Conservation (phyloP, 2,888 invertebrate genomes). For the Cinara cedri region DNA sequence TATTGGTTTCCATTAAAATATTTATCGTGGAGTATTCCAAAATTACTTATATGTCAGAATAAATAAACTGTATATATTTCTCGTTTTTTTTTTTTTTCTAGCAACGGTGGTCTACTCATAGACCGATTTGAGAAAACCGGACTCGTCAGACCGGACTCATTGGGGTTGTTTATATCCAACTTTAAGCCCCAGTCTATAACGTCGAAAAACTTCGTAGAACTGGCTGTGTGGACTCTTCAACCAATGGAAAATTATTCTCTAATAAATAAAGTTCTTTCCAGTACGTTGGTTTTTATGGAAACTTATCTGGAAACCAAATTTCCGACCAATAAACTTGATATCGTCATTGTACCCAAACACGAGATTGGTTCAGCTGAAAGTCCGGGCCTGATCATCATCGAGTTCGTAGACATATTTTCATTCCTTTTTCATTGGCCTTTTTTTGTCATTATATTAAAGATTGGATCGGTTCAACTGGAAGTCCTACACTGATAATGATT, state of each 20-base stretch:
- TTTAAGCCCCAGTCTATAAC: not conserved
- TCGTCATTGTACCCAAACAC: constrained; percentile 19
- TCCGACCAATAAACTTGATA: constrained; percentile 41
- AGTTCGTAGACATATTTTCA: constrained; percentile 19
- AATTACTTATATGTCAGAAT: too few species aligned
- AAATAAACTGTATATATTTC: too few species aligned
- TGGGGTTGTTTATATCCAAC: constrained; percentile 44
- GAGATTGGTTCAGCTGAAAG: constrained; percentile 10
- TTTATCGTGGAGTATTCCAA: too few species aligned
- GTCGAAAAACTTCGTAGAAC: not conserved
- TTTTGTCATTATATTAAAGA: too few species aligned
- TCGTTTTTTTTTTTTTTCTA: not conserved
- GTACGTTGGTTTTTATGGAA: constrained; percentile 30
- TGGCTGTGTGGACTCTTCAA: constrained; percentile 27
- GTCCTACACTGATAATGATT: too few species aligned
- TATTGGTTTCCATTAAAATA: too few species aligned
- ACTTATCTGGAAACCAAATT: constrained; percentile 26
- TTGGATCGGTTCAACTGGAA: too few species aligned
- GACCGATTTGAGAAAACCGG: constrained; percentile 52
- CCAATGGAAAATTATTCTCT: not conserved
- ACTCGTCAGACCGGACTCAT: constrained; percentile 39
- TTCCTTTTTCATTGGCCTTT: too few species aligned
- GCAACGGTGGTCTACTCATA: constrained; percentile 17
- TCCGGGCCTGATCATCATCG: constrained; percentile 41
- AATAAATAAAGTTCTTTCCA: constrained; percentile 24